Conservation (phyloP, 1,140 invertebrate genomes). For the Lucilia sericata region DNA sequence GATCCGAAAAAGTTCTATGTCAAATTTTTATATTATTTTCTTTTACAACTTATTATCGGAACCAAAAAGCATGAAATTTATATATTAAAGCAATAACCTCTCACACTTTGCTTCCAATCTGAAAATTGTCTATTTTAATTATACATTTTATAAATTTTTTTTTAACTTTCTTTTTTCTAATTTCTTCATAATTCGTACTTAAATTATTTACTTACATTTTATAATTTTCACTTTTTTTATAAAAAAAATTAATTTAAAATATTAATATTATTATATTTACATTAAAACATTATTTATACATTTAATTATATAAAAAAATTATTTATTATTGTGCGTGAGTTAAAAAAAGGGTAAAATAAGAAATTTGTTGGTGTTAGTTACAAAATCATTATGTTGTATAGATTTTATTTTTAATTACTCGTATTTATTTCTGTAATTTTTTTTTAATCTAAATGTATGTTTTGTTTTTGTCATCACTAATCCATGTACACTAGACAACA, state of each 20-base stretch:
- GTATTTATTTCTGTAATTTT: neutral
- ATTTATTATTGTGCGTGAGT: neutral
- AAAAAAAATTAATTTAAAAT: neutral
- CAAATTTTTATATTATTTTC: too few relatives aligned
- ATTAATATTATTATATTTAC: neutral
- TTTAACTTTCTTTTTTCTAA: neutral
- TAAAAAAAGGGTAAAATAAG: neutral
- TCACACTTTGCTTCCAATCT: neutral
- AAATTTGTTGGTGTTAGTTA: conserved; percentile 27
- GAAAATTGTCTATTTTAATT: too few relatives aligned
- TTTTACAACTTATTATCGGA: too few relatives aligned
- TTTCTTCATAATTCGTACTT: neutral
- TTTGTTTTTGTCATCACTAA: conserved; percentile 16
- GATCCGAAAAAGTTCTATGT: too few relatives aligned
- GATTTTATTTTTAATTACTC: neutral
- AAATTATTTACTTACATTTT: conserved; percentile 6
- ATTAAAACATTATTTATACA: neutral
- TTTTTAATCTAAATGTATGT: neutral
- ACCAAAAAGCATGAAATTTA: too few relatives aligned
- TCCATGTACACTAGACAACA: neutral
- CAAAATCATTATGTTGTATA: conserved; percentile 26
- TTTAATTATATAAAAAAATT: too few relatives aligned
- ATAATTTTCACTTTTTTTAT: neutral
- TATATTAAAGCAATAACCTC: neutral
- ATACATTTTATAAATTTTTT: too few relatives aligned